A percentile compares a stretch with the other conserved stretches of the same genome.
These are phyloP conservation scores for Isurus oxyrinchus DNA, from an alignment of 2,113 vertebrate genomes.

Conservation along the genomic window DNA sequence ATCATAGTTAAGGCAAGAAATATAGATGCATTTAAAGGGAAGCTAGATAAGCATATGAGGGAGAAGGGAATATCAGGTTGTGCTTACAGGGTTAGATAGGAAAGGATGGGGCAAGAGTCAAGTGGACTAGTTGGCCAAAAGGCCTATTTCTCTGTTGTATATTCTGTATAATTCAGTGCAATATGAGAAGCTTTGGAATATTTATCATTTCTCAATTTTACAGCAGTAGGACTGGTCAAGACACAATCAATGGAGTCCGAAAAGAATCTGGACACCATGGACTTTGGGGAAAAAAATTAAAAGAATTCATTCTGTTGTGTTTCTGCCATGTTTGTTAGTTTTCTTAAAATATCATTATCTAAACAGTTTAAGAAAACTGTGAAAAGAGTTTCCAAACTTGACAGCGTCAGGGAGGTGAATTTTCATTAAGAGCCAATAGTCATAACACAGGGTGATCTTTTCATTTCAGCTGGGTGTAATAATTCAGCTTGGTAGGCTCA, in stretches of 20 bases:
- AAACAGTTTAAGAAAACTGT: neutral
- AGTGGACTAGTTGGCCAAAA: neutral
- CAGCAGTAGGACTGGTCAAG: neutral
- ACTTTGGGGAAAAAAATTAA: neutral
- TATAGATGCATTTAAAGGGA: too few species aligned
- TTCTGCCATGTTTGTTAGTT: neutral
- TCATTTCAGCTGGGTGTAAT: neutral
- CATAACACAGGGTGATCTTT: neutral
- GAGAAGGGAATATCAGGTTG: too few species aligned
- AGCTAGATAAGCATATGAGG: too few species aligned
- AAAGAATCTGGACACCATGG: neutral
- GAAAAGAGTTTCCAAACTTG: neutral
- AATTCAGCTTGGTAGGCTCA: neutral
- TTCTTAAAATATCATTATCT: neutral
- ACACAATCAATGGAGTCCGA: neutral
- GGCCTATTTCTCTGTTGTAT: neutral
- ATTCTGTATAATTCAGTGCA: neutral
- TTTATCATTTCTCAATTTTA: neutral
- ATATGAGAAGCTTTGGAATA: neutral
- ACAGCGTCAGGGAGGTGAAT: neutral
- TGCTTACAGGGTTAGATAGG: too few species aligned
- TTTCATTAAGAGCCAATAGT: neutral
- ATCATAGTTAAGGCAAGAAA: too few species aligned
- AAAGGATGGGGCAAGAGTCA: too few species aligned
- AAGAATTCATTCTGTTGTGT: neutral